Base-by-base conservation (phyloP, 2,113 vertebrate genomes). In the Cynopterus brachyotis region DNA sequence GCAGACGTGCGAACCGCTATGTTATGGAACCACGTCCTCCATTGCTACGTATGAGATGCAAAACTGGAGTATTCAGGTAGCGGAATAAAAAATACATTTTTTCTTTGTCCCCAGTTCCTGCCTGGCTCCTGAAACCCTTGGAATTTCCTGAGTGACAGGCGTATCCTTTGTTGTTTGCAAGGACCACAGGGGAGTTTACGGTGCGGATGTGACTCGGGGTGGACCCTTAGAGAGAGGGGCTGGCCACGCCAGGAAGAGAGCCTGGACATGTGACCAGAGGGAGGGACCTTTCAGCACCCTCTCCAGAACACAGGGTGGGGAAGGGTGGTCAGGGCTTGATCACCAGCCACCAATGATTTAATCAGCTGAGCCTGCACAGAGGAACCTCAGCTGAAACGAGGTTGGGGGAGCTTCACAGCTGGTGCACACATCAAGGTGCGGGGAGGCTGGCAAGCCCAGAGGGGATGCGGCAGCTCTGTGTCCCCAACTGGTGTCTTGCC, bases 51-150 rank as follows among this genome's bases (percentile, higher is more conserved):
- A 94, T 5, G 53, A 62, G 9, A 85, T 37, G 35, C 6, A 81
- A 72, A 95, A 47, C 9, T 75, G 73, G 55, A 69, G 20, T 81
- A 92, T 26, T 85, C 93, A 83, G 35, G 24, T 45, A 1, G 8
- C 47, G 57, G 66, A 79, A 90, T 86, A 78, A 87, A 82, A 87
- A 79, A 55, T n/a, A 35, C 12, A 69, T 67, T 78, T 78, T 57
- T 70, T 75, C 42, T 92, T 37, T 84, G 57, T 69, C 64, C 40
- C n/a, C 40, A n/a, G 64, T 70, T 93, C 17, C 45, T 80, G 22
- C 28, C 35, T 88, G 60, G 79, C 32, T 87, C 75, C 86, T 90
- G 86, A 94, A 95, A 79, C 64, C 35, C 50, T 42, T 42, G 86
- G 72, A 80, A 94, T 83, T 75, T 92, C 45, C 89, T 67, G 47